Base-by-base conservation (phyloP, 2,888 invertebrate genomes). In the Theodoxus fluviatilis region DNA sequence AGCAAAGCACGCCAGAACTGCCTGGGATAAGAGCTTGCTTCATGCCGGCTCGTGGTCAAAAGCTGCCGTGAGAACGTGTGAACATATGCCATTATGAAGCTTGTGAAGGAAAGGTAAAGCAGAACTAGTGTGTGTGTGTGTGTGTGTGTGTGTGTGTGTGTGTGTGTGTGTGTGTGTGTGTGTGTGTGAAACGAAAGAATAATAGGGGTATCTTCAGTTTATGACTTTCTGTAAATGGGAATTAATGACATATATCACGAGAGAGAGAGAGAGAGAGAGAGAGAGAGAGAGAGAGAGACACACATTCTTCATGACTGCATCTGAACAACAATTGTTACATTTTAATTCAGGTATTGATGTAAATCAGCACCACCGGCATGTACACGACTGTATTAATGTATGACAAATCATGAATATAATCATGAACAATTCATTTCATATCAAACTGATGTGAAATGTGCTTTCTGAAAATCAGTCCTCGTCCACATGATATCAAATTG, bases 111-210 rank as follows among this genome's bases (percentile, higher is more conserved):
- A n/a, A n/a, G n/a, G n/a, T n/a, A n/a, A n/a, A n/a, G n/a, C n/a
- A n/a, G n/a, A n/a, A n/a, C n/a, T n/a, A 35, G 61, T 61, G 3
- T 35, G 6, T 3, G n/a, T 9, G 61, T 33, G 61, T 6, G 35
- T 35, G 61, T 18, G 35, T 61, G n/a, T 33, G 61, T 57, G 57
- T 25, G 57, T 4, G 57, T 57, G 28, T 25, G 28, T 57, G 25
- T 28, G 25, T 28, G 57, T 57, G 57, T 25, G 25, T 57, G 49
- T 49, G 49, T 49, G 49, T 49, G 49, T 49, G 49, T 49, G 49
- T 49, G 49, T 49, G 49, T 49, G 49, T 7, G 49, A 9, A 25
- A 9, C 22, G 4, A 52, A 25, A 52, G 3, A 52, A 25, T 22
- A 25, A 52, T n/a, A 52, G 52, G 25, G 52, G 25, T n/a, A 52